Base-by-base conservation (phyloP, 2,113 vertebrate genomes). In the Calidris pygmaea region DNA sequence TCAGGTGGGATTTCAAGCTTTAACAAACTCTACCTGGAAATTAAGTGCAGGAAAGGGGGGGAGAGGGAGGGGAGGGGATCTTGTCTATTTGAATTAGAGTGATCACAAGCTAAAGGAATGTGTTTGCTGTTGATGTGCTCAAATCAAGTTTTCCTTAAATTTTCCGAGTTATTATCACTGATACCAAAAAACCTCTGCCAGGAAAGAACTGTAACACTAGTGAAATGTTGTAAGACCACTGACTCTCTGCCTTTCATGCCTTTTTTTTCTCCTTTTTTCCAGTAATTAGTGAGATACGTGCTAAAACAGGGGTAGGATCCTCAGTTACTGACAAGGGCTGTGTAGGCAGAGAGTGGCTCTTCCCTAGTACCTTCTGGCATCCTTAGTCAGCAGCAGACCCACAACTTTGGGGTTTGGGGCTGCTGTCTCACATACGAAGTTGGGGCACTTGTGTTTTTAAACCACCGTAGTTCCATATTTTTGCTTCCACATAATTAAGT, bases 21-120 rank as follows among this genome's bases (percentile, higher is more conserved):
- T 96, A 91, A 95, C 97, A 97, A 97, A 97, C 98, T 97, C 93
- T 98, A 97, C 97, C 97, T 98, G 96, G 97, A 98, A 98, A 97
- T 97, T 84, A 95, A 97, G 94, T 92, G 91, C 95, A 88, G 96
- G 66, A 93, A 86, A 74, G 35, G 72, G 43, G 16, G 6, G 8
- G 9, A 14, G 18, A 5, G 1, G 2, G 9, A 14, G 18, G 5
- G n/a, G n/a, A n/a, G n/a, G 1, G 2, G 6, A 34, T 93, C 89
- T 96, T 96, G 95, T 96, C 95, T 97, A 3, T 94, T 81, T 70
- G 78, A 92, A 79, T 84, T 86, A 43, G 76, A 35, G 47, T 82
- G 88, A 94, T 95, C 88, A 76, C 86, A 90, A 74, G 45, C 72
- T 86, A 85, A 92, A 95, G 74, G 93, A 94, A 92, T 96, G 93